phyloP scores from a whole-genome alignment of 2,113 vertebrate species.

The Zapus hudsonius region DNA sequence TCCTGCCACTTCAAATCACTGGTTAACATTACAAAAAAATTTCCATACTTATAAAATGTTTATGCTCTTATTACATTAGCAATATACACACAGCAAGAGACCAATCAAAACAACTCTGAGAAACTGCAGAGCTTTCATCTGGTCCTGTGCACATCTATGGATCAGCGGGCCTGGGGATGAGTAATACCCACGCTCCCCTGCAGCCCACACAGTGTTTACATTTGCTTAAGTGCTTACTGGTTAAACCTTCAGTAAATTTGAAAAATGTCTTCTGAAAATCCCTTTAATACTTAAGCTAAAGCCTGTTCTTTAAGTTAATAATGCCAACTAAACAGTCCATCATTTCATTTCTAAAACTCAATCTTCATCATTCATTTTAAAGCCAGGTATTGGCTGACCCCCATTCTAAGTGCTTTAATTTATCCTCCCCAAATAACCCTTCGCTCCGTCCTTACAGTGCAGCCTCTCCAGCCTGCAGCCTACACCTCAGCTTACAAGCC shows the following conservation, averaged over 20 bases:
- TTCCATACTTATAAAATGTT: constrained; percentile 75
- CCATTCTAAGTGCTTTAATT: constrained; percentile 63
- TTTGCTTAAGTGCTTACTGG: constrained; percentile 84
- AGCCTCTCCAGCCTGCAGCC: neutral
- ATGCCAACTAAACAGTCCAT: constrained; percentile 81
- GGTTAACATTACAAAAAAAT: constrained; percentile 65
- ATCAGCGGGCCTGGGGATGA: constrained; percentile 65
- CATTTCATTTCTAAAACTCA: constrained; percentile 79
- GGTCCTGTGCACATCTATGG: neutral
- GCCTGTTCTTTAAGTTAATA: constrained; percentile 79
- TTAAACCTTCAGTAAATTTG: constrained; percentile 84
- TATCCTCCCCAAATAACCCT: constrained; percentile 64
- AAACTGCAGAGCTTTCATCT: constrained; percentile 27
- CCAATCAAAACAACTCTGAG: constrained; percentile 75
- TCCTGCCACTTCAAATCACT: constrained; percentile 46
- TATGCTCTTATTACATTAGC: constrained; percentile 77
- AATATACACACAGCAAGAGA: constrained; percentile 62
- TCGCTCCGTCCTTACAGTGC: constrained; percentile 22
- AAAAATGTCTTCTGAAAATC: constrained; percentile 81
- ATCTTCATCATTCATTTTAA: constrained; percentile 71
- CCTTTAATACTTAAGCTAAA: constrained; percentile 82
- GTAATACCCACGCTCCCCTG: constrained; percentile 75
- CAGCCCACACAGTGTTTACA: constrained; percentile 82
- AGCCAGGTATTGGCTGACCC: constrained; percentile 68
- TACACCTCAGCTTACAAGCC: constrained; percentile 30